Conservation (phyloP, 2,113 vertebrate genomes). For the Antechinus stuartii region DNA sequence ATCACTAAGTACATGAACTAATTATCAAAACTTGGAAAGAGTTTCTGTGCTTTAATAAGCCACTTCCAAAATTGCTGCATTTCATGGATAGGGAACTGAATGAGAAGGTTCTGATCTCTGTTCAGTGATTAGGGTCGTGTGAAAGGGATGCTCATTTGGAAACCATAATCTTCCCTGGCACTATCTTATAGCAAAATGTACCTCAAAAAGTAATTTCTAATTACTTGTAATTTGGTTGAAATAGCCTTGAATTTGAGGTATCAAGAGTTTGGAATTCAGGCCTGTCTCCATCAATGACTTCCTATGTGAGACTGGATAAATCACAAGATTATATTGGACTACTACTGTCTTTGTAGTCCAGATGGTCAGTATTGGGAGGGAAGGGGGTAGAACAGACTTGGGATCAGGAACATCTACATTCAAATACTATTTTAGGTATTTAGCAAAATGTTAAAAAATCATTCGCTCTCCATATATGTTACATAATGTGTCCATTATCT, state of each 20-base stretch:
- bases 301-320: not conserved
- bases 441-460: not conserved
- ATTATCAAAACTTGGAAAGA: conserved; percentile 75
- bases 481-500: not conserved
- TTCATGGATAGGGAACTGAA: conserved; percentile 36
- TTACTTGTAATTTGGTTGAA: not conserved
- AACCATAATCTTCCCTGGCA: not conserved
- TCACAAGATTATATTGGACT: not conserved
- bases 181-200: not conserved
- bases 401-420: not conserved
- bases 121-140: not conserved
- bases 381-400: not conserved
- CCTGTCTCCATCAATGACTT: not conserved
- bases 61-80: conserved; percentile 24
- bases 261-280: not conserved
- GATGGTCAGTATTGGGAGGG: not conserved
- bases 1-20: conserved; percentile 65
- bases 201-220: conserved; percentile 22
- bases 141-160: conserved; percentile 5
- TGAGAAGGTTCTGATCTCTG: not conserved
- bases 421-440: not conserved
- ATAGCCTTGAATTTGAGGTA: conserved; percentile 1
- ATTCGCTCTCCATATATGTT: not conserved
- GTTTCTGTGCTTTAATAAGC: conserved; percentile 62
- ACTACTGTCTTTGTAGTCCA: not conserved